Base-by-base conservation (phyloP, 2,113 vertebrate genomes). In the Cephalophus harveyi region DNA sequence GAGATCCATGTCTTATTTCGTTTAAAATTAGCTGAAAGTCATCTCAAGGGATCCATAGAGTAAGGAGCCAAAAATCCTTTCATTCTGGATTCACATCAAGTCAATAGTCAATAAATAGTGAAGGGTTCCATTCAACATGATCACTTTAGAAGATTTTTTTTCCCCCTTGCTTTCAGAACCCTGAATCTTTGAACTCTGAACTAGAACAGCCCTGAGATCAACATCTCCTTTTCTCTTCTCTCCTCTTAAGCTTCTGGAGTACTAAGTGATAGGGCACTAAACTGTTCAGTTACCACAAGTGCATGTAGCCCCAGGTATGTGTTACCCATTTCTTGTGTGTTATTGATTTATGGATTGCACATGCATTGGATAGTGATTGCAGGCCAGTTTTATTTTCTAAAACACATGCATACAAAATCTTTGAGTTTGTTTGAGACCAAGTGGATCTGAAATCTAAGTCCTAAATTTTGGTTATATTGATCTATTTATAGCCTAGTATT, bases 1-100 rank as follows among this genome's bases (percentile, higher is more conserved):
- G 13, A 82, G 52, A 83, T 67, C 8, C 33, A 23, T 76, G 5
- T 95, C 83, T 94, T 78, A 57, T 81, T 54, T 82, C 25, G 82
- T 87, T 96, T 55, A 94, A 91, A 94, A 95, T 82, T 46, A 97
- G 57, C 64, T 81, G 76, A 95, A 95, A 55, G 5, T 93, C 28
- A 95, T 93, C 30, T 91, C 17, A 10, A 92, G n/a, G 7, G 52
- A 82, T 64, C 36, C 28, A 76, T 9, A 92, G 55, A 50, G 8
- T 88, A 96, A 86, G 43, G 15, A 94, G 48, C 11, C 88, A 91
- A 92, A 64, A 84, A 46, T 79, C 43, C 96, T 89, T 71, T 78
- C 59, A 30, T 30, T 97, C 28, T 33, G 89, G 81, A 71, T 86
- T 96, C 57, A 94, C 87, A 67, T 90, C 64, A 87, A 27, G 19